Evolutionary conservation across 2,888 invertebrate species (phyloP).

Genomic region (Volucella bombylans): DNA sequence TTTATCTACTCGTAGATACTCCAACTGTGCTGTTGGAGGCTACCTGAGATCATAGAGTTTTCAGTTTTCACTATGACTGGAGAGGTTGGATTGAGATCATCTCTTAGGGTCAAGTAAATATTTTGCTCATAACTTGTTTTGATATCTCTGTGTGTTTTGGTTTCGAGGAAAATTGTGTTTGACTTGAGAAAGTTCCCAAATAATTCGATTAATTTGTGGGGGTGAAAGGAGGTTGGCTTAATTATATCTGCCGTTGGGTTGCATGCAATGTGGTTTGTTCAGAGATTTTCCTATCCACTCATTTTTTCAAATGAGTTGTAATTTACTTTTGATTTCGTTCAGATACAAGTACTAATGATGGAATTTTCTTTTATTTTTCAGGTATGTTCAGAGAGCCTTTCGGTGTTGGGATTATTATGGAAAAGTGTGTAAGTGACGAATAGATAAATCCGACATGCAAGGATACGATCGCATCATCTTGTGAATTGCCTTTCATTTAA

Average conservation of each 20-base stretch:
- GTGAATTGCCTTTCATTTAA: slow-evolving; percentile 14
- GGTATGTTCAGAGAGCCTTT: slow-evolving; percentile 43
- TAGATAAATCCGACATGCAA: background rate
- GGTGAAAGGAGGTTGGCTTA: slow-evolving; percentile 40
- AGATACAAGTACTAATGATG: background rate
- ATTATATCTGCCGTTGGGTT: background rate
- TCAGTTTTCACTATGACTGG: slow-evolving; percentile 52
- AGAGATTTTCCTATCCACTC: background rate
- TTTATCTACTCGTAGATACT: slow-evolving; percentile 8
- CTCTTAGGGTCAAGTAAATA: slow-evolving; percentile 50
- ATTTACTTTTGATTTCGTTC: slow-evolving; percentile 12
- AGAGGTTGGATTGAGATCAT: slow-evolving; percentile 59
- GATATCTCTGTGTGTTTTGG: slow-evolving; percentile 18
- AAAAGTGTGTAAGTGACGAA: slow-evolving; percentile 4
- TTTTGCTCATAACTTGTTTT: slow-evolving; percentile 50
- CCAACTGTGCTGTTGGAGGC: slow-evolving; percentile 10
- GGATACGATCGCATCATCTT: slow-evolving; percentile 1
- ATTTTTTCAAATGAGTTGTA: slow-evolving; percentile 23
- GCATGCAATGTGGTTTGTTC: slow-evolving; percentile 13
- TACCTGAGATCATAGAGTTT: slow-evolving; percentile 27
- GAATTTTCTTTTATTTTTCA: slow-evolving; percentile 28
- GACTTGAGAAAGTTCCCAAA: slow-evolving; percentile 45
- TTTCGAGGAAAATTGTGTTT: slow-evolving; percentile 8
- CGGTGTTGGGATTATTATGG: background rate
- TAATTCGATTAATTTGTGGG: slow-evolving; percentile 22